These are phyloP conservation scores for Pandemis cinnamomeana DNA, from an alignment of 2,888 invertebrate genomes.

Conservation along the genomic window DNA sequence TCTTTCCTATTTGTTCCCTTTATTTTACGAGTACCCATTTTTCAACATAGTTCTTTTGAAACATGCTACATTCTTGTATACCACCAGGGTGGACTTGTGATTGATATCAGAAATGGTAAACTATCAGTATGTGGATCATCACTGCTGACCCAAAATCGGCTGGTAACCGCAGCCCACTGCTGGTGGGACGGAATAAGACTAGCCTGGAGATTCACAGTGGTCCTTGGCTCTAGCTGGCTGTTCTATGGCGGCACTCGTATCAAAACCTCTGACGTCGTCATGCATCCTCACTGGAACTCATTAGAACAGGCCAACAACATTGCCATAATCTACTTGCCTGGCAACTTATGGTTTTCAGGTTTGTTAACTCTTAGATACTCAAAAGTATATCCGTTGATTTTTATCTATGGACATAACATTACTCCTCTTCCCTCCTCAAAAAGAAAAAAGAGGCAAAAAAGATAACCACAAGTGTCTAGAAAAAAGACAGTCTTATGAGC, in stretches of 20 bases:
- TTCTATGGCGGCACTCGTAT: constrained; percentile 62
- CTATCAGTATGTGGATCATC: constrained; percentile 65
- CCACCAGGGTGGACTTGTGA: not conserved
- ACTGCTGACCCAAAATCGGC: constrained; percentile 52
- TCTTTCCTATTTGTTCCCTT: too few relatives aligned
- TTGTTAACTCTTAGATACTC: not conserved
- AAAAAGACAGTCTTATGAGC: too few relatives aligned
- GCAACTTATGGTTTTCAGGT: constrained; percentile 51
- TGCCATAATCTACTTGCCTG: constrained; percentile 61
- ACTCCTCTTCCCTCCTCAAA: too few relatives aligned
- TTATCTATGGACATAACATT: too few relatives aligned
- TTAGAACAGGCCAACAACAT: constrained; percentile 56
- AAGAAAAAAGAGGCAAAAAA: too few relatives aligned
- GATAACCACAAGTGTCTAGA: too few relatives aligned
- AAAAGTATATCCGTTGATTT: too few relatives aligned
- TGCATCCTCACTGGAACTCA: constrained; percentile 59
- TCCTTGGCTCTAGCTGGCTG: constrained; percentile 60
- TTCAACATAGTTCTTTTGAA: too few relatives aligned
- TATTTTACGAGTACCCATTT: too few relatives aligned
- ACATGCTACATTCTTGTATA: too few relatives aligned
- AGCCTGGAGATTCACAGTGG: constrained; percentile 57
- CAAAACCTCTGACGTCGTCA: constrained; percentile 52
- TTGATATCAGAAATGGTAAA: constrained; percentile 51
- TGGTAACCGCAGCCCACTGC: constrained; percentile 70
- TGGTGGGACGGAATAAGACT: constrained; percentile 61